Conservation (phyloP, 2,888 invertebrate genomes). For the Troglohyphantes excavatus region DNA sequence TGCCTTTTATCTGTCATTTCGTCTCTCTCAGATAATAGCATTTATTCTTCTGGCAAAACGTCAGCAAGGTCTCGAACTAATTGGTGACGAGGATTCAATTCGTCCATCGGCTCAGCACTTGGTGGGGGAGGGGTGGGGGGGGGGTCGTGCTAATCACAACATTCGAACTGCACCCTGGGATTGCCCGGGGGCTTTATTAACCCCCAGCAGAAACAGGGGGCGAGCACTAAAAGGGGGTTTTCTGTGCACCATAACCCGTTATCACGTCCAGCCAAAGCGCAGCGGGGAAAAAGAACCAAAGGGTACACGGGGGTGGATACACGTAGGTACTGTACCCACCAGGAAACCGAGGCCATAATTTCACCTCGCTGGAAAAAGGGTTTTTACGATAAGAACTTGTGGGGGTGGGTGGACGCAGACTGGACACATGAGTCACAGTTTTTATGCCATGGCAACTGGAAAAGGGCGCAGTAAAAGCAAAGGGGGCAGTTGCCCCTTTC, state of each 20-base stretch:
- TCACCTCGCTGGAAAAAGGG: slow-evolving; percentile 66
- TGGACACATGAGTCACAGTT: neutral
- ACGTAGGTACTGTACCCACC: slow-evolving; percentile 17
- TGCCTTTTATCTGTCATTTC: no score
- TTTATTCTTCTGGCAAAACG: no score
- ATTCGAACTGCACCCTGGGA: neutral
- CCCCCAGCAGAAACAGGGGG: neutral
- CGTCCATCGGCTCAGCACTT: neutral
- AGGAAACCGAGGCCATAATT: slow-evolving; percentile 52
- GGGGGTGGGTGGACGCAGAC: slow-evolving; percentile 19
- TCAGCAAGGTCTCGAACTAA: neutral
- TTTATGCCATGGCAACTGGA: neutral
- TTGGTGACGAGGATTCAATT: neutral
- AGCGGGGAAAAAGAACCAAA: neutral
- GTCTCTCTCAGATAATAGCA: no score
- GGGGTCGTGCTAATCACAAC: slow-evolving; percentile 3
- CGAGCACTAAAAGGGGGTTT: neutral
- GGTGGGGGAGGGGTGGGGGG: no score
- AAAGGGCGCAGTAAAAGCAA: neutral
- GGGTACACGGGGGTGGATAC: neutral
- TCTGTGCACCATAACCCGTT: slow-evolving; percentile 1
- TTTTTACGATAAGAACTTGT: slow-evolving; percentile 61
- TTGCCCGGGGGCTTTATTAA: slow-evolving; percentile 2
- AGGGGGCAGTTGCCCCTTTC: neutral
- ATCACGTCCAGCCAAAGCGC: neutral